Percentiles rank a stretch among this genome's conserved stretches.
phyloP scores from a whole-genome alignment of 2,113 vertebrate genomes.

The Dendropsophus ebraccatus region DNA sequence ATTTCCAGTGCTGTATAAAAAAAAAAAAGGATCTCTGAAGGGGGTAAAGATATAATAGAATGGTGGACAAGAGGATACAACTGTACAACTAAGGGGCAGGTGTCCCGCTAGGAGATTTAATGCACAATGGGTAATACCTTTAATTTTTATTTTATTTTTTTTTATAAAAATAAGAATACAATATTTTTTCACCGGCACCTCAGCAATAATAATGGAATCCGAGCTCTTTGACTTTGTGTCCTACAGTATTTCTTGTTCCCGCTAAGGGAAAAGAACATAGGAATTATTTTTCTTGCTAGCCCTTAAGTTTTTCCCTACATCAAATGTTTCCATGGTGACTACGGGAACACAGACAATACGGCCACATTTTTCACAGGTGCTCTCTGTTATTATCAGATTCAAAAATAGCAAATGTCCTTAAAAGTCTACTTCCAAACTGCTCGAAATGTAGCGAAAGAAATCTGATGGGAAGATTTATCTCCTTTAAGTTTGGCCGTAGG shows the following conservation, averaged over 20 bases:
- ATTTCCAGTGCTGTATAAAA: too few species aligned
- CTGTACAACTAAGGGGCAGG: too few species aligned
- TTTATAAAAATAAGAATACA: background rate
- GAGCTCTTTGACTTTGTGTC: background rate
- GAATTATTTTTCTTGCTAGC: conserved; percentile 44
- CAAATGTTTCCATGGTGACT: conserved; percentile 47
- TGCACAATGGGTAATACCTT: too few species aligned
- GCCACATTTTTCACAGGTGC: conserved; percentile 35
- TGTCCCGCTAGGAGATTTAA: too few species aligned
- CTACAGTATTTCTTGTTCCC: background rate
- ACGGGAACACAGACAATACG: conserved; percentile 38
- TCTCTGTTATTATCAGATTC: conserved; percentile 49
- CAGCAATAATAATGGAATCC: background rate
- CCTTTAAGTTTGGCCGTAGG: background rate
- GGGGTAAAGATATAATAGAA: too few species aligned
- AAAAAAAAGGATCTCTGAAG: too few species aligned
- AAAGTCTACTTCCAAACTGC: background rate
- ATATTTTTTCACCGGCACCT: background rate
- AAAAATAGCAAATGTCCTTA: conserved; percentile 48
- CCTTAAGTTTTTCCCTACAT: conserved; percentile 43
- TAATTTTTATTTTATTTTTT: too few species aligned
- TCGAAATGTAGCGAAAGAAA: background rate
- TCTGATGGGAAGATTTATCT: background rate
- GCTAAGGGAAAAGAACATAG: background rate
- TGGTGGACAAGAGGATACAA: too few species aligned